A percentile compares a stretch with the other conserved stretches of the same genome.
phyloP scores from a whole-genome alignment of 2,888 invertebrate species.

The Caenorhabditis afra region DNA sequence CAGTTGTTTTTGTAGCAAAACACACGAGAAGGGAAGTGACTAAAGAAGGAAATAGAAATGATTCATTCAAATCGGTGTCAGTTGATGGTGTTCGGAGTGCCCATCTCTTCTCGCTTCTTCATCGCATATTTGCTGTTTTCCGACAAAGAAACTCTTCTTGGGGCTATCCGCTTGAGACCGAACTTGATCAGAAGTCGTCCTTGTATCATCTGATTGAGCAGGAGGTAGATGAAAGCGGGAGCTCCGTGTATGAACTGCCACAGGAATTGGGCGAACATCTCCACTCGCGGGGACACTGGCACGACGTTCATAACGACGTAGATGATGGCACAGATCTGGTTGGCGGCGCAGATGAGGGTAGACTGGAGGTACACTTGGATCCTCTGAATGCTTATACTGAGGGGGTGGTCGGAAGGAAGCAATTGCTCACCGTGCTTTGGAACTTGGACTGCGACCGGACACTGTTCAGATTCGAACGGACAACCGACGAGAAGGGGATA shows the following conservation, averaged over 20 bases:
- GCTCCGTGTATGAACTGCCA: constrained; percentile 38
- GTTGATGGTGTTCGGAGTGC: too few relatives aligned
- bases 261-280: constrained; percentile 30
- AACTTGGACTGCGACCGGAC: background rate
- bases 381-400: constrained; percentile 16
- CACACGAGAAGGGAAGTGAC: too few relatives aligned
- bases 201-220: constrained; percentile 37
- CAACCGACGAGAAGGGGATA: constrained; percentile 10
- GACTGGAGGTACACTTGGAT: constrained; percentile 49
- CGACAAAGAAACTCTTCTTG: background rate
- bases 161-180: background rate
- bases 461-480: constrained; percentile 1
- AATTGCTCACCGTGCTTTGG: constrained; percentile 13
- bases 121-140: background rate
- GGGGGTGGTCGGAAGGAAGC: too few relatives aligned
- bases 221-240: constrained; percentile 43
- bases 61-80: too few relatives aligned
- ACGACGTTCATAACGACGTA: constrained; percentile 42
- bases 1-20: too few relatives aligned
- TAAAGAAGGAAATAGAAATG: too few relatives aligned
- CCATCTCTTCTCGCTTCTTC: too few relatives aligned
- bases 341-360: constrained; percentile 37
- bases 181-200: constrained; percentile 6
- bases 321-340: constrained; percentile 35
- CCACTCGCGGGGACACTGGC: constrained; percentile 8